Base-by-base conservation (phyloP, 2,113 vertebrate genomes). In the Antechinus flavipes region DNA sequence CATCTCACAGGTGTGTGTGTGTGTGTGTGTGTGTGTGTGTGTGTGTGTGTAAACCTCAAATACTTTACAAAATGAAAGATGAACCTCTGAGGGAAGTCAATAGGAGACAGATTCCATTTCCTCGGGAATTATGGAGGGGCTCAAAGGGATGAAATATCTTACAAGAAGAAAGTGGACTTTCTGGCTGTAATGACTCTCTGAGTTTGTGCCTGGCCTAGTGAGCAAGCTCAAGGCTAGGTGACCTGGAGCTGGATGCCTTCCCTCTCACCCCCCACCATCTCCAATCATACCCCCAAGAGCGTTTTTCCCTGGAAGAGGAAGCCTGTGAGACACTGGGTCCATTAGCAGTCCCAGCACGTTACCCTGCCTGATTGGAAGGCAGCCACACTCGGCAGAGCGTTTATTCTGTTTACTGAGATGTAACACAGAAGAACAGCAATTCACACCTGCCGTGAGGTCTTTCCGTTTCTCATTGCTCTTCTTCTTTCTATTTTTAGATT, bases 341-440 rank as follows among this genome's bases (percentile, higher is more conserved):
- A 84, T 98, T 97, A 91, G 97, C 92, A 97, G 97, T 97, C 98
- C 97, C 97, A 95, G 98, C 97, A 98, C 93, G 97, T 97, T 96
- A 97, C 96, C 98, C 53, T 93, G 94, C n/a, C 97, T 98, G 98
- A 98, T 98, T 99, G 98, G 98, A 98, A 98, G 98, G 97, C 94
- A 97, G 98, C 98, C 97, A 98, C 95, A 97, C 97, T 98, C 91
- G 91, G 97, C 93, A 98, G 98, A 98, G 97, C 98, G 98, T 98
- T 98, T 97, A 98, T 97, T 98, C 93, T 96, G 97, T 98, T 98
- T 98, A 97, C 97, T 95, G 97, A 98, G 97, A 98, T 97, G 97
- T 97, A 97, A 96, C 94, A 96, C 58, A 26, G 96, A 97, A 95
- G 95, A 96, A 95, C 96, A 97, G 97, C 97, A 94, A 97, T 97